Percentiles rank a stretch among this genome's conserved stretches.
phyloP scores from a whole-genome alignment of 2,113 vertebrate genomes.

The Oreotrochilus melanogaster region DNA sequence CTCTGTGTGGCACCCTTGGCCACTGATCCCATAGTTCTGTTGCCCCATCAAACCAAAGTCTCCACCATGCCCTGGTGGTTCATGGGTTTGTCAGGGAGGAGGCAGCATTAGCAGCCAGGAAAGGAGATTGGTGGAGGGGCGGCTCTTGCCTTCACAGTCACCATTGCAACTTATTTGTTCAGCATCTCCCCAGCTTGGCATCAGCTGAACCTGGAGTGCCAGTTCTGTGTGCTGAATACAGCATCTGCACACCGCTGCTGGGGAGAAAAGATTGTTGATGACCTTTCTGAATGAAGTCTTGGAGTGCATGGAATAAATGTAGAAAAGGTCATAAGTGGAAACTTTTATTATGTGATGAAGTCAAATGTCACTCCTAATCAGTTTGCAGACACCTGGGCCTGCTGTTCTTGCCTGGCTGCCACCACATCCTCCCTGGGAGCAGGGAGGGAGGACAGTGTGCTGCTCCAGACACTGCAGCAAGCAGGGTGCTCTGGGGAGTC shows the following conservation, averaged over 20 bases:
- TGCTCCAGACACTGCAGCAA: background rate
- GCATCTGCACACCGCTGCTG: background rate
- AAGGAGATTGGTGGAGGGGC: background rate
- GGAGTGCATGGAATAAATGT: constrained; percentile 79
- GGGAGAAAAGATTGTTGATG: constrained; percentile 73
- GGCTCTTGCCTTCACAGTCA: background rate
- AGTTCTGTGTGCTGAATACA: background rate
- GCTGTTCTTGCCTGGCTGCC: background rate
- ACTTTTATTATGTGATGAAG: constrained; percentile 34
- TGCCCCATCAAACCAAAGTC: rapidly evolving
- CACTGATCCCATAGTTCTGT: rapidly evolving
- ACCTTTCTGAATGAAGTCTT: constrained; percentile 86
- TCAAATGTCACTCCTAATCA: constrained; percentile 80
- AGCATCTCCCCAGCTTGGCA: background rate
- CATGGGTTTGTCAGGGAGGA: background rate
- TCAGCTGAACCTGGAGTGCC: background rate
- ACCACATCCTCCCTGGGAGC: background rate
- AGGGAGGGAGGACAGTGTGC: background rate
- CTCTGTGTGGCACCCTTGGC: rapidly evolving
- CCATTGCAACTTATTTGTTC: background rate
- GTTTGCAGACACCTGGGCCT: constrained; percentile 11
- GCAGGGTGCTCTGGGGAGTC: too few relatives aligned
- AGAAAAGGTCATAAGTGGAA: constrained; percentile 81
- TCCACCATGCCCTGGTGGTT: rapidly evolving
- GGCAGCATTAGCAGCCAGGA: rapidly evolving